phyloP scores from a whole-genome alignment of 2,888 invertebrate genomes.

The Rhagophthalmus giganteus region DNA sequence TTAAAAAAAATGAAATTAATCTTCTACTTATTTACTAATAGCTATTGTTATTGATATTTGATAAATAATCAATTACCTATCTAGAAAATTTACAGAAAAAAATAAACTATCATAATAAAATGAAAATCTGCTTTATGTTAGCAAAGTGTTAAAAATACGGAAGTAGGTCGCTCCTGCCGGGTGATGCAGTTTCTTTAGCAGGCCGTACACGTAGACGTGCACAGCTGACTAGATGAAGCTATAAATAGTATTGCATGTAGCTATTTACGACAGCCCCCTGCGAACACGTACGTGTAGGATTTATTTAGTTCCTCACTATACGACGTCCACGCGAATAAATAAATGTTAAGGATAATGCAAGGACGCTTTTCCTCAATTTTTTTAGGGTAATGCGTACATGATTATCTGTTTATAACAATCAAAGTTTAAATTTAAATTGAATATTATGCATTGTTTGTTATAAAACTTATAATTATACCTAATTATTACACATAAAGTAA shows the following conservation, averaged over 20 bases:
- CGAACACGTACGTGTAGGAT: conserved; percentile 33
- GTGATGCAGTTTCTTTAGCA: conserved; percentile 39
- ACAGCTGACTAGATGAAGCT: conserved; percentile 39
- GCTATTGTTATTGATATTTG: too few species aligned
- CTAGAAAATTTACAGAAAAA: too few species aligned
- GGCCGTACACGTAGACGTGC: conserved; percentile 33
- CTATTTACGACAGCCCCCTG: conserved; percentile 35
- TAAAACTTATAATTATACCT: too few species aligned
- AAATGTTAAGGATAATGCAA: conserved; percentile 37
- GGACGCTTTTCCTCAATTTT: conserved; percentile 17
- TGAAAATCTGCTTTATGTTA: conserved; percentile 35
- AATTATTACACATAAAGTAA: too few species aligned
- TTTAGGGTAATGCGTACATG: too few species aligned
- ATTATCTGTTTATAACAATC: conserved; percentile 4
- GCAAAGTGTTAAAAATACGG: conserved; percentile 48
- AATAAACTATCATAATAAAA: too few species aligned
- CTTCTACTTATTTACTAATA: too few species aligned
- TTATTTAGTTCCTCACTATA: conserved; percentile 15
- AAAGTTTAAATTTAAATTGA: too few species aligned
- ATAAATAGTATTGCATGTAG: conserved; percentile 35
- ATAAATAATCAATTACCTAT: too few species aligned
- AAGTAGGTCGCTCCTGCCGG: conserved; percentile 46
- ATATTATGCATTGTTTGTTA: too few species aligned
- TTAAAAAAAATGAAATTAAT: too few species aligned
- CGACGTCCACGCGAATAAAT: conserved; percentile 21